Evolutionary conservation across 2,888 invertebrate genomes (phyloP).

Genomic region (Cheilosia impressa): DNA sequence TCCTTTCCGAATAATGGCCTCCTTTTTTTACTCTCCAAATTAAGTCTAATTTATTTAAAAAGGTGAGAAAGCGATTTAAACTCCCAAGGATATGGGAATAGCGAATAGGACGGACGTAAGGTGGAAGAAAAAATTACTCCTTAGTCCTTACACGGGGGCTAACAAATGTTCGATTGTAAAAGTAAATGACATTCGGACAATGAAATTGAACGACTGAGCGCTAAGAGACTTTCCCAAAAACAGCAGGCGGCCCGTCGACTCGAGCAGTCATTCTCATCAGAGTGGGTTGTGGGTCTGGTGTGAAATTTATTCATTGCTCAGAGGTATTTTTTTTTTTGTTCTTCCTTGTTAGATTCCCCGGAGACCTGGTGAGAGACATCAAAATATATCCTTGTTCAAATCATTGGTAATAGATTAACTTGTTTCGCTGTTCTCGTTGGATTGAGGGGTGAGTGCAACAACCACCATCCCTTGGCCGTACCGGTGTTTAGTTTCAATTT

Average conservation of each 20-base stretch:
- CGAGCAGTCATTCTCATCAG: constrained; percentile 6
- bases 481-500: constrained; percentile 66
- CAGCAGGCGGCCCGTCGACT: constrained; percentile 34
- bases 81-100: constrained; percentile 52
- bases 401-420: constrained; percentile 75
- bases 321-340: constrained; percentile 29
- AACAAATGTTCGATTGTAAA: constrained; percentile 74
- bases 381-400: constrained; percentile 75
- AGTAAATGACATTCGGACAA: constrained; percentile 75
- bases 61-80: constrained; percentile 73
- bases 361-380: constrained; percentile 70
- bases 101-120: neutral
- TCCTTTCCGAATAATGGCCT: constrained; percentile 65
- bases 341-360: constrained; percentile 55
- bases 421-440: constrained; percentile 62
- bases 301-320: constrained; percentile 72
- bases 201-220: constrained; percentile 71
- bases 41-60: constrained; percentile 76
- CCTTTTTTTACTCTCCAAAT: constrained; percentile 68
- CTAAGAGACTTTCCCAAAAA: constrained; percentile 44
- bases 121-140: neutral
- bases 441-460: constrained; percentile 35
- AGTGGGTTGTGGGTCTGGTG: constrained; percentile 51
- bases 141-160: constrained; percentile 33
- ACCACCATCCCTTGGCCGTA: constrained; percentile 6